Evolutionary conservation across 2,888 invertebrate species (phyloP), one percentile per base, ranked within the genome.

Genomic region (Drosophila suboccidentalis): DNA sequence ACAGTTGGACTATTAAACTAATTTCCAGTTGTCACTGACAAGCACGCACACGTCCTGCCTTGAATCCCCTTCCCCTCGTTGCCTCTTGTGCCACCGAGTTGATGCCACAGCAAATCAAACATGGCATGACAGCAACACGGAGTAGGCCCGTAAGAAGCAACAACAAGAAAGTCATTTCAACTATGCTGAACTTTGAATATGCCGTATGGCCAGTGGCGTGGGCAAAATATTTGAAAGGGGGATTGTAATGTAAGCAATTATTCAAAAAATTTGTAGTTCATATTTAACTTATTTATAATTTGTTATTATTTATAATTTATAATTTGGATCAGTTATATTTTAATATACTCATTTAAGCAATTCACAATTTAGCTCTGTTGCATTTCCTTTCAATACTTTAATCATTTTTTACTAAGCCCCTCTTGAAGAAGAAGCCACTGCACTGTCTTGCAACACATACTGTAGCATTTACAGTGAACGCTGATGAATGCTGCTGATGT

Each of bases 21-120:
- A 85, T 85, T 89, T 85, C 88, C 77, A 85, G 90, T 89, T 89
- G 88, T 87, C 84, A 89, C 68, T 79, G 84, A 66, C 77, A 79
- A 82, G 84, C 84, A 85, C 84, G 84, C 90, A 85, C 84, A 73
- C 58, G 57, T 73, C 51, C 64, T 58, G 49, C 22, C 10, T 58
- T 15, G 51, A 32, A 32, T 49, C 36, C 53, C 53, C 11, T 26
- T 32, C 26, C 13, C 51, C 46, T 38, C 6, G 5, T 3, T 15
- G 5, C 34, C 22, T 53, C 50, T 29, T 11, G 32, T 17, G 15
- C 13, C 17, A n/a, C 11, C 6, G 5, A 13, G 10, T 8, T 3
- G 50, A 17, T 11, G 32, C 17, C 13, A 44, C 38, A 8, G 50
- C 59, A 46, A 74, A 50, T 58, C 67, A 66, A 78, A 74, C 63